Base-by-base conservation (phyloP, 2,113 vertebrate genomes). In the Heloderma charlesbogerti region DNA sequence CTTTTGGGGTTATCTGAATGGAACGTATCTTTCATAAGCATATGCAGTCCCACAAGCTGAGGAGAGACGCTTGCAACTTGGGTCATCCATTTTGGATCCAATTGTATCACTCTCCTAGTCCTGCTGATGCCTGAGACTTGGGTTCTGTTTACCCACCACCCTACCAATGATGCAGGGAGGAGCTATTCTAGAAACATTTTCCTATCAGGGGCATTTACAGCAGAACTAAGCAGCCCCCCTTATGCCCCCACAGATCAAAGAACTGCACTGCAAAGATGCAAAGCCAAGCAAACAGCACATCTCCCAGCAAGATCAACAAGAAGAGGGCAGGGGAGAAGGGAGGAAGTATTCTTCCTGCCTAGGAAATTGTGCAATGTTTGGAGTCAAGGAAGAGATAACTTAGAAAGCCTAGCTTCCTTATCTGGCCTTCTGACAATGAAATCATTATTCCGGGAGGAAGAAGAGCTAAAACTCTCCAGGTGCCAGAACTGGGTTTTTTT, bases 321-420 rank as follows among this genome's bases (percentile, higher is more conserved):
- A 72, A 67, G 84, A 91, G 91, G 48, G 91, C 89, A 74, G 91
- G 92, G 93, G 93, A 77, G 85, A 95, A 95, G 90, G 74, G 86
- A 79, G 83, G 69, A 94, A 95, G 90, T 89, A 31, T 20, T 60
- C 37, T 78, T 84, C 63, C 91, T 37, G 51, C 74, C 34, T 60
- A 27, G 84, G 78, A 86, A 74, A 81, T 84, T 60, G 16, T 74
- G 48, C 77, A 92, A 88, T 88, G 90, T 93, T 69, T n/a, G 37
- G 48, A 93, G n/a, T 82, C 75, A 92, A 5, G 18, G 57, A 93
- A 86, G 48, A 88, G 86, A 93, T 94, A 92, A 92, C 80, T 92
- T 91, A 72, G 93, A 91, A 57, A 60, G 16, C 2, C 89, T 0
- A 7, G 77, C 86, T 95, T 94, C 93, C 91, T 86, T 0, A 0